phyloP scores from a whole-genome alignment of 2,113 vertebrate genomes.

The Elanus axillaris region DNA sequence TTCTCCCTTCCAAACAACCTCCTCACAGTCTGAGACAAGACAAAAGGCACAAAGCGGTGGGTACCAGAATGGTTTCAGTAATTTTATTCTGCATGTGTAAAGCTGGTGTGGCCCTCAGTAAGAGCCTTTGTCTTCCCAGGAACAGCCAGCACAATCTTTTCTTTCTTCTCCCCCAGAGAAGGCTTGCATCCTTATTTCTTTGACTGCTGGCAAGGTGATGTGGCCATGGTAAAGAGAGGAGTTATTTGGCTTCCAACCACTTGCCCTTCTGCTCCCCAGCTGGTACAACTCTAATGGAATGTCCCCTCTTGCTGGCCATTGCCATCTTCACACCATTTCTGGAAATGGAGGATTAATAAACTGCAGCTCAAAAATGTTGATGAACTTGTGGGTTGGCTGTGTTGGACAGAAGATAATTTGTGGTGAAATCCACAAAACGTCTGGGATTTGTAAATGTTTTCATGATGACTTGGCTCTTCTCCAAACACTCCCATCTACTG shows the following conservation, averaged over 20 bases:
- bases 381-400: slow-evolving; percentile 7
- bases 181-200: background rate
- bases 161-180: background rate
- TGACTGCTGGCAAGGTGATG: background rate
- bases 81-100: background rate
- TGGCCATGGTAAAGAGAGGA: background rate
- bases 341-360: background rate
- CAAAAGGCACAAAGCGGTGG: background rate
- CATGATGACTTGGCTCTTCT: slow-evolving; percentile 35
- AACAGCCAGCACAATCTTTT: background rate
- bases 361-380: background rate
- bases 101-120: background rate
- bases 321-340: background rate
- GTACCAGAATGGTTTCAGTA: background rate
- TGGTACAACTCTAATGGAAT: background rate
- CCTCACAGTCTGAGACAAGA: background rate
- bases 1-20: background rate
- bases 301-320: background rate
- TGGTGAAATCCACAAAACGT: slow-evolving; percentile 48
- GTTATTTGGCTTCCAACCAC: background rate
- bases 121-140: background rate
- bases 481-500: slow-evolving; percentile 47
- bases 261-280: background rate
- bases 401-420: slow-evolving; percentile 33
- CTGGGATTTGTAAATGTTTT: slow-evolving; percentile 65